Conservation (phyloP, 2,797 vertebrate genomes). For the Mus minutoides region DNA sequence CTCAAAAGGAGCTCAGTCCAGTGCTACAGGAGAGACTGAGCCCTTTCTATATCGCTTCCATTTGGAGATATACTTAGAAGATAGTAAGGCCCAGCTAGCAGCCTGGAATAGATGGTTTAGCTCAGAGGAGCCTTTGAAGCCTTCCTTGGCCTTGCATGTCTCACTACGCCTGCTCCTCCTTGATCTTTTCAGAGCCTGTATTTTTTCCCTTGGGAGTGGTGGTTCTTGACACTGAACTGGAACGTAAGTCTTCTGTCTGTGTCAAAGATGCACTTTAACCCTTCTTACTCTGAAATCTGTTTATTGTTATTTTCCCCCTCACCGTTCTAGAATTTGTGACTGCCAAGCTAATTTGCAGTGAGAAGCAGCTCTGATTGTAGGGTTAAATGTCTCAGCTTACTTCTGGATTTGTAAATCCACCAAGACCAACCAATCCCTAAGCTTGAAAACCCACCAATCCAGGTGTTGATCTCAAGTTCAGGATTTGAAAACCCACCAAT, state of each 20-base stretch:
- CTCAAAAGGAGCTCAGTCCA: neutral
- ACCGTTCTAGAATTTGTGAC: conserved; percentile 23
- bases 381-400: neutral
- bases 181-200: neutral
- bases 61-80: neutral
- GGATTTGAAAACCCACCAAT: neutral
- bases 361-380: neutral
- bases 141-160: neutral
- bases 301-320: neutral
- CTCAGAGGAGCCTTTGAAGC: neutral
- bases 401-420: neutral
- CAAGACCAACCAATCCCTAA: neutral
- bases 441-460: neutral
- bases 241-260: neutral
- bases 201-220: neutral
- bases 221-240: neutral
- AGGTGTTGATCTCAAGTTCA: neutral
- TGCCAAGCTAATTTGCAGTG: neutral
- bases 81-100: neutral
- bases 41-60: neutral
- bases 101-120: neutral
- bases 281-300: neutral
- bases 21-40: neutral
- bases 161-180: neutral
- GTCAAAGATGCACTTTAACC: neutral